These are phyloP conservation scores for Dione vanillae DNA, from an alignment of 2,888 invertebrate genomes.

Conservation along the genomic window DNA sequence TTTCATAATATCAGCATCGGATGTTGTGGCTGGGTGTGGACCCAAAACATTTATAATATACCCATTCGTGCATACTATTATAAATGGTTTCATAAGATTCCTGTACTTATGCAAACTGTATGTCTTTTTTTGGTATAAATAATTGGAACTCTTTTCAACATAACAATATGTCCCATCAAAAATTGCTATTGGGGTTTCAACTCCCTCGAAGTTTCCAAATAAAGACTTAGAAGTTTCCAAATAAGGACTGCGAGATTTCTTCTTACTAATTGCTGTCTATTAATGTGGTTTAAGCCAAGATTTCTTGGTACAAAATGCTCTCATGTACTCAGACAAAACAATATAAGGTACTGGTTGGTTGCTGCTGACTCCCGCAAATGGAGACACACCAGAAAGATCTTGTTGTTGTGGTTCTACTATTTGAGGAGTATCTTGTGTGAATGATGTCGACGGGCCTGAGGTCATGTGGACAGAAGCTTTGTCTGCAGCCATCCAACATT, in stretches of 20 bases:
- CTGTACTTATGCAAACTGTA: slow-evolving; percentile 44
- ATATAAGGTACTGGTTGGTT: too few relatives aligned
- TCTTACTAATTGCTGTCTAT: neutral
- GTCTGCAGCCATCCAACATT: too few relatives aligned
- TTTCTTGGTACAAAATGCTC: slow-evolving; percentile 1
- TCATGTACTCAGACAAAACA: too few relatives aligned
- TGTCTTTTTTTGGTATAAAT: slow-evolving; percentile 37
- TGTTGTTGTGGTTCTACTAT: too few relatives aligned
- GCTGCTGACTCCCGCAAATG: too few relatives aligned
- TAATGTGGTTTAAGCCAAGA: slow-evolving; percentile 7
- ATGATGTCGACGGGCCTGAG: too few relatives aligned
- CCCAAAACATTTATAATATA: slow-evolving; percentile 41
- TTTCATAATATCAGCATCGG: slow-evolving; percentile 32
- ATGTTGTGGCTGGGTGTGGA: slow-evolving; percentile 36
- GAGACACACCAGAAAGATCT: too few relatives aligned
- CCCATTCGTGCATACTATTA: slow-evolving; percentile 39
- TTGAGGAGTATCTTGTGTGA: too few relatives aligned
- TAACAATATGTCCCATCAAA: slow-evolving; percentile 26
- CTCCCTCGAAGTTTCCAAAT: slow-evolving; percentile 1
- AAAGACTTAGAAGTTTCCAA: too few relatives aligned
- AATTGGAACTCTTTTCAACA: slow-evolving; percentile 39
- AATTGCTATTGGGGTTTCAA: slow-evolving; percentile 1
- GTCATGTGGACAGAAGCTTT: too few relatives aligned
- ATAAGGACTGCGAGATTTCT: slow-evolving; percentile 9
- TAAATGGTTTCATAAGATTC: too few relatives aligned